Evolutionary conservation across 1,140 invertebrate genomes (phyloP), one percentile per base, ranked within the genome.

Genomic region (Dendrolimus punctatus): DNA sequence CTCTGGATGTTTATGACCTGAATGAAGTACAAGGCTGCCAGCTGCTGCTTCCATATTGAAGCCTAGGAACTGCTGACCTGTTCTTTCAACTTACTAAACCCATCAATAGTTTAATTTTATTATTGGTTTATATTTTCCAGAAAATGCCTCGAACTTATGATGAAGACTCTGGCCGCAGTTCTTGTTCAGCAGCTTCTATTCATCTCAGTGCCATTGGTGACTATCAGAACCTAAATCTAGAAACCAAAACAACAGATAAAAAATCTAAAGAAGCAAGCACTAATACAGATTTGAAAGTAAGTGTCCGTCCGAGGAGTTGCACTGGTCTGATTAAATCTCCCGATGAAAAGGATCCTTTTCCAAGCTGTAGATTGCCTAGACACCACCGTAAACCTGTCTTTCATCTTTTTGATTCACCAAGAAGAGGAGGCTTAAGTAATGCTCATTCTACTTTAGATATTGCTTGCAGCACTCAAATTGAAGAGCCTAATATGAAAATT

Each of bases 391-490:
- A 76, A 52, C 47, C 75, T 49, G 57, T 84, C 5, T 73, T 76
- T 45, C 76, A 73, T 52, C 39, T 84, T 44, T 80, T 83, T 72
- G 73, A 85, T 39, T 68, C 74, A 23, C 68, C 78, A 5, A 71
- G 83, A 51, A 71, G 66, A 55, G 85, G 85, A 39, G 85, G 84
- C 5, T 55, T 88, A n/a, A 85, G 76, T 56, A 80, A 81, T 71
- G 84, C 87, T n/a, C 85, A 87, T 62, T 88, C 87, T 7, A 80
- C 84, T 41, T 64, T 81, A 38, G 78, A 88, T 46, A 83, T 87
- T 51, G 78, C 76, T 38, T 84, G 78, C 8, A 88, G 85, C 53
- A 88, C 83, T 5, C 73, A 85, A 57, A 72, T 86, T 51, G 87
- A 86, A 61, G 68, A 74, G 46, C 64, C 68, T 6, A 53, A 51